Conservation (phyloP, 2,888 invertebrate species). For the Laothoe populi region DNA sequence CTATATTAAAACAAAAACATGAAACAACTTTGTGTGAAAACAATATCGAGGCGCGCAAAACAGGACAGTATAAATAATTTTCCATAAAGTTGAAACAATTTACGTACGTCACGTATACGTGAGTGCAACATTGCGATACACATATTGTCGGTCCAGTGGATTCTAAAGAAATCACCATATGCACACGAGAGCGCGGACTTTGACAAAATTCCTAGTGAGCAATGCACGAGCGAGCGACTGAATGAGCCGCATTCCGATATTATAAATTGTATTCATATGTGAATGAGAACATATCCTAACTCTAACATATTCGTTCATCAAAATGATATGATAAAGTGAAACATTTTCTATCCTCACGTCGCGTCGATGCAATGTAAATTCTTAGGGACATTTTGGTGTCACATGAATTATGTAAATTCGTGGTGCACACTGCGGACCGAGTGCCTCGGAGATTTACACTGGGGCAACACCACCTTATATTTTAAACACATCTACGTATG, state of each 20-base stretch:
- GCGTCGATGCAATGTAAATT: constrained; percentile 65
- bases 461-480: constrained; percentile 52
- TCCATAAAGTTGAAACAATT: constrained; percentile 24
- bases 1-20: neutral
- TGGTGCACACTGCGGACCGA: constrained; percentile 54
- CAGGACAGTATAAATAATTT: neutral
- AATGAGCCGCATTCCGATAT: constrained; percentile 59
- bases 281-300: constrained; percentile 24
- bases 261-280: constrained; percentile 38
- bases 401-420: constrained; percentile 77
- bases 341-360: constrained; percentile 55
- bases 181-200: constrained; percentile 53
- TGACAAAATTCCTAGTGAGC: constrained; percentile 63
- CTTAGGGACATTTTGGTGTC: constrained; percentile 68
- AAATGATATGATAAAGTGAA: constrained; percentile 25
- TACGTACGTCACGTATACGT: constrained; percentile 10
- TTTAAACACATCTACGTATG: too few relatives aligned
- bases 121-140: constrained; percentile 15
- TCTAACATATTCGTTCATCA: constrained; percentile 16
- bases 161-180: constrained; percentile 32
- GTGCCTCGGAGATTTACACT: constrained; percentile 66
- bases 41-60: neutral
- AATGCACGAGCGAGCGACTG: constrained; percentile 48
- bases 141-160: constrained; percentile 5
- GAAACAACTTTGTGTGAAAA: neutral